Conservation (phyloP, 2,888 invertebrate genomes). For the Taphrorychus bicolor region DNA sequence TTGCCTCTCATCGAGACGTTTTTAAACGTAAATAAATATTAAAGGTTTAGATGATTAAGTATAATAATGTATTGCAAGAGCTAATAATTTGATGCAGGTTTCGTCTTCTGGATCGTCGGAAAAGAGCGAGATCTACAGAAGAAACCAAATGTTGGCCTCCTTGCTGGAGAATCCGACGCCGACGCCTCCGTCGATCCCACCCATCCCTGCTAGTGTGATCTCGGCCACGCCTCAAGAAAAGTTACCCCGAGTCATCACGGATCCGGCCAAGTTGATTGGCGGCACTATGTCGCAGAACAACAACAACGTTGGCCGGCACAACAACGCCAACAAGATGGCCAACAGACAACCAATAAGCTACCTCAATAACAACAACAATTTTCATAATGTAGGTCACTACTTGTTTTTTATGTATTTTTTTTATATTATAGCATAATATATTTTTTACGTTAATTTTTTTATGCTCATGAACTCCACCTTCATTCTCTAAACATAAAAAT, state of each 20-base stretch:
- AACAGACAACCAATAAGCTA: conserved; percentile 55
- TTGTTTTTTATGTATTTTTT: too few relatives aligned
- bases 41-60: too few relatives aligned
- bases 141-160: conserved; percentile 85
- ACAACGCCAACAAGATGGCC: conserved; percentile 47
- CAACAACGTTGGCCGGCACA: conserved; percentile 10
- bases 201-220: conserved; percentile 69
- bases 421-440: too few relatives aligned
- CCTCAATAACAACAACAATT: conserved; percentile 57
- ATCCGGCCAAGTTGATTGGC: conserved; percentile 34
- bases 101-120: conserved; percentile 55
- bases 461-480: too few relatives aligned
- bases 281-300: conserved; percentile 20
- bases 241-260: conserved; percentile 59
- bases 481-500: too few relatives aligned
- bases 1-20: too few relatives aligned
- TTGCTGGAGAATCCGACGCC: conserved; percentile 77
- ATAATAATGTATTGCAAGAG: too few relatives aligned
- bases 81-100: conserved; percentile 1
- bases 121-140: conserved; percentile 77
- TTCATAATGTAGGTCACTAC: conserved; percentile 46
- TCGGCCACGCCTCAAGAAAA: conserved; percentile 77
- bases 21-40: too few relatives aligned
- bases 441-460: too few relatives aligned
- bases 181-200: conserved; percentile 67